Evolutionary conservation across 2,797 vertebrate genomes (phyloP).

Genomic region (Myotis planiceps): DNA sequence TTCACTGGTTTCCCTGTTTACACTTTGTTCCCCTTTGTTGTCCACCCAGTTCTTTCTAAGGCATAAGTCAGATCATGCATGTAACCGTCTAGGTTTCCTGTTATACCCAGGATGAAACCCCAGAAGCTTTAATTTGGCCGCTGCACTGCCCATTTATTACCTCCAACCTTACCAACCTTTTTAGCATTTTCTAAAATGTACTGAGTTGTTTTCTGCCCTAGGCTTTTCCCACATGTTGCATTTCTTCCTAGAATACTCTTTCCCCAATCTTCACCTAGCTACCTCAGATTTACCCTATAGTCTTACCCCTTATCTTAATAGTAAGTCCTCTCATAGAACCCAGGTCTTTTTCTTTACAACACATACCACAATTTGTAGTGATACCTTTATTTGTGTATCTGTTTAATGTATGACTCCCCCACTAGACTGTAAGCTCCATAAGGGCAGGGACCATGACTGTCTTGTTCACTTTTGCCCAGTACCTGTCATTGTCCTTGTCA

Average conservation of each 20-base stretch:
- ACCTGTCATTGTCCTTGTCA: background rate
- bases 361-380: background rate
- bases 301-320: background rate
- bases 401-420: background rate
- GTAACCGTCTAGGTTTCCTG: background rate
- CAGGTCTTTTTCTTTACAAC: conserved; percentile 6
- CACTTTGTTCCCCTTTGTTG: background rate
- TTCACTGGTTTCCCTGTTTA: background rate
- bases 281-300: background rate
- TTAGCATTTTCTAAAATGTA: background rate
- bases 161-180: background rate
- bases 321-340: background rate
- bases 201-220: background rate
- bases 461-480: background rate
- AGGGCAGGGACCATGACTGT: background rate
- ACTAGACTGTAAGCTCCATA: background rate
- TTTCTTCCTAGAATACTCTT: background rate
- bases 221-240: background rate
- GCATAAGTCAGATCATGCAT: background rate
- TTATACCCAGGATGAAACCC: background rate
- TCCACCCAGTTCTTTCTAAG: background rate
- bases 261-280: background rate
- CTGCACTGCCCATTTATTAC: background rate
- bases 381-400: background rate
- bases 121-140: background rate